Base-by-base conservation (phyloP, 2,888 invertebrate species). In the Bursaphelenchus okinawaensis region DNA sequence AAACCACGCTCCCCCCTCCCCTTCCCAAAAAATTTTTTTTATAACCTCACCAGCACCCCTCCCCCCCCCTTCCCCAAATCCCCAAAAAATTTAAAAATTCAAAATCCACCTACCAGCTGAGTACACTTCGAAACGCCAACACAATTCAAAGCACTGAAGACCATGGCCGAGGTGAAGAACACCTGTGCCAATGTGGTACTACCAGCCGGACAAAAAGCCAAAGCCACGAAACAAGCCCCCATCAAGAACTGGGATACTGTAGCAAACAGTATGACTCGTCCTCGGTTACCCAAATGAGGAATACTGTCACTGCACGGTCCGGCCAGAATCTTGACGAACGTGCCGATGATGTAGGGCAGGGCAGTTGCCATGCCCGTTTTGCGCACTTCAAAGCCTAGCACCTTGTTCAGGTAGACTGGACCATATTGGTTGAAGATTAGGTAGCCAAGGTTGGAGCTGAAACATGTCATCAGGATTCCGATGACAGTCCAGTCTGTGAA, bases 161-260 rank as follows among this genome's bases (percentile, higher is more conserved):
- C 72, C 56, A 77, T 75, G 7, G 74, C 69, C 16, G 63, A 61
- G 0, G 77, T 75, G 63, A 76, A 77, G 61, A 71, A 72, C 4
- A 72, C 67, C 68, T 77, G 77, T 6, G 75, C 76, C 29, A 64
- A 12, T 22, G 28, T 28, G 22, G 64, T 58, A 19, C 23, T 65
- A 20, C 52, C 64, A 8, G 52, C 26, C 7, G 64, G 62, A 31
- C 59, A 24, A 20, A 68, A 54, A 9, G 75, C 71, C 55, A 75
- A 69, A 4, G 69, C 55, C 8, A 75, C 51, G 56, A 69, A 75
- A 51, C 75, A 74, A 28, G 63, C 20, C n/a, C 71, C 75, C 72
- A 76, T 71, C 22, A 68, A 51, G 9, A 69, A 65, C 51, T 76
- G 76, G 3, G 67, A 71, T 4, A 74, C 28, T 1, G 67, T 62